Evolutionary conservation across 1,140 invertebrate species (phyloP).

Genomic region (Thaumetopoea pityocampa): DNA sequence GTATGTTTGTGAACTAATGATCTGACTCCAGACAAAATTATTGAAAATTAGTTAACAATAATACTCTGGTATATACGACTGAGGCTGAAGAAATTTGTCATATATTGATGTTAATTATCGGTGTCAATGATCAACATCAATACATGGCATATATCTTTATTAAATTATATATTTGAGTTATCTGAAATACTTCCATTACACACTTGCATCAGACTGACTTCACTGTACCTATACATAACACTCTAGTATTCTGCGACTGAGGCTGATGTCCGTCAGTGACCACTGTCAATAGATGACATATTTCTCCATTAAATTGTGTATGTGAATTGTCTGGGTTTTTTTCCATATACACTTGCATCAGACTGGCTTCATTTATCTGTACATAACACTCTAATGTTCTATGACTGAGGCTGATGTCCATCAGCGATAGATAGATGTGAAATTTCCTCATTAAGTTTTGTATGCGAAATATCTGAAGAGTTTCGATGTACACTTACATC

Average conservation of each 20-base stretch:
- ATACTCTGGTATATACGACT: too few relatives aligned
- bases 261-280: too few relatives aligned
- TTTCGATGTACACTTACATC: conserved; percentile 22
- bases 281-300: not conserved
- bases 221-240: conserved; percentile 41
- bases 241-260: too few relatives aligned
- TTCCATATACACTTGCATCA: conserved; percentile 22
- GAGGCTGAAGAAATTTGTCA: too few relatives aligned
- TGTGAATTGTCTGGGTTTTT: conserved; percentile 17
- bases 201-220: conserved; percentile 27
- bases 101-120: too few relatives aligned
- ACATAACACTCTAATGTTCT: too few relatives aligned
- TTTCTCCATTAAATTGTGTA: not conserved
- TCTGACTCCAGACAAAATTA: too few relatives aligned
- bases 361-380: conserved; percentile 42
- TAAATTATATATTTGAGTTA: not conserved
- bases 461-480: conserved; percentile 11
- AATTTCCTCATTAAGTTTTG: not conserved
- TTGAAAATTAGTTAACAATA: too few relatives aligned
- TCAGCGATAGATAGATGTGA: not conserved
- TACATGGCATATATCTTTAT: not conserved
- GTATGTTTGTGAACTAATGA: too few relatives aligned
- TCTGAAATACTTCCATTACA: conserved; percentile 26
- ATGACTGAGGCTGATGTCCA: too few relatives aligned
- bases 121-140: conserved; percentile 1